These are phyloP conservation scores for Protobothrops mucrosquamatus DNA, from an alignment of 2,113 vertebrate genomes.

Conservation along the genomic window DNA sequence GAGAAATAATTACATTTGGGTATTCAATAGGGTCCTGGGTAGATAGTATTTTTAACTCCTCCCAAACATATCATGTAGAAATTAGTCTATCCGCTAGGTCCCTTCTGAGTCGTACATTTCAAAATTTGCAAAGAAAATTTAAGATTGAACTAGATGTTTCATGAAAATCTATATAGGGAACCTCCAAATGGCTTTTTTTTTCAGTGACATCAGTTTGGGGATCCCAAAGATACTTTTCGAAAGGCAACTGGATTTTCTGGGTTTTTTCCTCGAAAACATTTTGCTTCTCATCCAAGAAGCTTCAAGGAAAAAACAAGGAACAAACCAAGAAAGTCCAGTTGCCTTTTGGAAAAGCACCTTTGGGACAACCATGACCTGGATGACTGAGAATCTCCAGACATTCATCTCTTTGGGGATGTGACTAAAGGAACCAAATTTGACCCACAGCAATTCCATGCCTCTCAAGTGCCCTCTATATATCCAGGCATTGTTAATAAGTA, in stretches of 20 bases:
- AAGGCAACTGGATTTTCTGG: no score
- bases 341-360: no score
- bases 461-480: background rate
- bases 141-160: background rate
- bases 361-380: no score
- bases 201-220: background rate
- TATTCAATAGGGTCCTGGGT: background rate
- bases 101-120: background rate
- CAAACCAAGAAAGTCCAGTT: no score
- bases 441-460: background rate
- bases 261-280: no score
- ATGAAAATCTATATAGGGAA: background rate
- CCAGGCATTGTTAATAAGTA: background rate
- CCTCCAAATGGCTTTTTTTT: background rate
- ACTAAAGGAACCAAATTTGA: background rate
- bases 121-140: background rate
- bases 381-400: no score
- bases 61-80: background rate
- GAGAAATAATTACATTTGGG: background rate
- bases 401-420: background rate
- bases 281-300: no score
- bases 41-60: background rate
- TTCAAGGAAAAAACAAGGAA: no score
- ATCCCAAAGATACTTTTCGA: no score
- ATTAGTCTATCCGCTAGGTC: background rate